phyloP scores from a whole-genome alignment of 2,888 invertebrate species.

The Arrhopalites spinosus region DNA sequence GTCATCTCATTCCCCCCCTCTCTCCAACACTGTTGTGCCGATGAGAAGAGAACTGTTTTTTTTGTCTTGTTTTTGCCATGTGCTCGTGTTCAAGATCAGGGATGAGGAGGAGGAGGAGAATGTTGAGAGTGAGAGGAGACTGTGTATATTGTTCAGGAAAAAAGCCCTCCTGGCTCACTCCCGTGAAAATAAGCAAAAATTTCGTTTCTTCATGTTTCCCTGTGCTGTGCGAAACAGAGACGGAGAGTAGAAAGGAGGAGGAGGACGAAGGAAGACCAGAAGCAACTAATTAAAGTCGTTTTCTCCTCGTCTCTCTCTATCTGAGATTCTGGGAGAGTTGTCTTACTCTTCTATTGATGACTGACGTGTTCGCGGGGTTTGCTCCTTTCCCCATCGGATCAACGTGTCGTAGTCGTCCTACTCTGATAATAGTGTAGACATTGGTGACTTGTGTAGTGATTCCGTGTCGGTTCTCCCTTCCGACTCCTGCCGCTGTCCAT shows the following conservation, averaged over 20 bases:
- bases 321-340: background rate
- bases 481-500: no score
- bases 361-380: background rate
- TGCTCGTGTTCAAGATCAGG: background rate
- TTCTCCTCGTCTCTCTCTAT: background rate
- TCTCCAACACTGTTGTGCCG: background rate
- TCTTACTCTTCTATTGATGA: background rate
- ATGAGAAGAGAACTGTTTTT: background rate
- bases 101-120: background rate
- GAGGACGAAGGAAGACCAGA: background rate
- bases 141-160: no score
- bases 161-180: no score
- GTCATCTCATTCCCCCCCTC: background rate
- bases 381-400: background rate
- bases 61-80: background rate
- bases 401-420: constrained; percentile 12
- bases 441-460: no score
- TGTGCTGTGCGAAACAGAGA: no score
- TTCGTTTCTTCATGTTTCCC: no score
- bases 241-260: no score
- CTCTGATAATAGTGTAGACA: no score
- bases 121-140: background rate
- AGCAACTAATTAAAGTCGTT: constrained; percentile 16
- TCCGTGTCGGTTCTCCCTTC: no score
- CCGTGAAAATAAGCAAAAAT: no score